phyloP scores from a whole-genome alignment of 2,797 vertebrate genomes.

The Pyrocephalus nanus region DNA sequence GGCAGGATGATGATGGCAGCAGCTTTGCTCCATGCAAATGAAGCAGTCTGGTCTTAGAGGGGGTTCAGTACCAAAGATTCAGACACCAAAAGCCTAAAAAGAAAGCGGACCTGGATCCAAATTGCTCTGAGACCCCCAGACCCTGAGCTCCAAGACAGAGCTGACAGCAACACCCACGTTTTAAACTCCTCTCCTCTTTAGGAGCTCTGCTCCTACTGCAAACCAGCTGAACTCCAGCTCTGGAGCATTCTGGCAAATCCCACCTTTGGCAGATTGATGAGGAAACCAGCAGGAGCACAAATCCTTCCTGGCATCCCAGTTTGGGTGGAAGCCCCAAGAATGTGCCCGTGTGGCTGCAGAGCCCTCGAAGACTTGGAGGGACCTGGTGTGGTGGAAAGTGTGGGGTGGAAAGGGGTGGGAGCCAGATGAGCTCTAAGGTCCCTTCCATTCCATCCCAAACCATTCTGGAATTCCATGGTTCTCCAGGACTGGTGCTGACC shows the following conservation, averaged over 20 bases:
- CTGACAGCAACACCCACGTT: background rate
- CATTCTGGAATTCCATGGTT: background rate
- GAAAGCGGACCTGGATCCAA: background rate
- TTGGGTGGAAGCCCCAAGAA: background rate
- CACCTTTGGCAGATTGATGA: background rate
- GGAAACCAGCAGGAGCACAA: background rate
- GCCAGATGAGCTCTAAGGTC: background rate
- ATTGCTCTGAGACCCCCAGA: background rate
- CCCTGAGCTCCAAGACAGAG: background rate
- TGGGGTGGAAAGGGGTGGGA: background rate
- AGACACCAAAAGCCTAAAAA: background rate
- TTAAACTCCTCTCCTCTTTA: background rate
- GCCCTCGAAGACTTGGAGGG: background rate
- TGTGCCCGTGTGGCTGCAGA: rapidly evolving
- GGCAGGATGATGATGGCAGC: background rate
- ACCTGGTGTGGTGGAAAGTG: background rate
- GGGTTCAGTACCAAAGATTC: background rate
- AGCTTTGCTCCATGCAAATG: background rate
- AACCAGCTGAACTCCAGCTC: background rate
- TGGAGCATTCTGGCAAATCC: background rate
- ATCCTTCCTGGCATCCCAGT: background rate
- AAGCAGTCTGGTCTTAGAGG: background rate
- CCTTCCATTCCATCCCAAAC: background rate
- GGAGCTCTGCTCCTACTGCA: background rate
- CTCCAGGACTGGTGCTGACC: background rate